phyloP scores from a whole-genome alignment of 2,113 vertebrate species.

The Calyptommatus sinebrachiatus region DNA sequence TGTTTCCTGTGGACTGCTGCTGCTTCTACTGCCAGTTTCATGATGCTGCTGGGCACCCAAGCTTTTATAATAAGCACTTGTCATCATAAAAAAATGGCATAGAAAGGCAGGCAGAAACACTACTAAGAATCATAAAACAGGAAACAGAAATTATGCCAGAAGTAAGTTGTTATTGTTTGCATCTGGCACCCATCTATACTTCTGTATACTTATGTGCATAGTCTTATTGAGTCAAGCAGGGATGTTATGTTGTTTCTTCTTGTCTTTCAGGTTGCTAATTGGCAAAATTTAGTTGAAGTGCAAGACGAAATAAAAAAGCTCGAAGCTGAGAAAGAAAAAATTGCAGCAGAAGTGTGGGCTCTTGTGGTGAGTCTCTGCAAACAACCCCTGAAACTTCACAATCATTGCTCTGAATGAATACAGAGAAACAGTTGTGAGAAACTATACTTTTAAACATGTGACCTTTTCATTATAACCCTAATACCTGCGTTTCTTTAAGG shows the following conservation, averaged over 20 bases:
- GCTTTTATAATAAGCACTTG: no score
- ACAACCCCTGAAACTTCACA: background rate
- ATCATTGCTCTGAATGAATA: background rate
- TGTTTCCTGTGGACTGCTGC: no score
- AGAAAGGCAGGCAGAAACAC: no score
- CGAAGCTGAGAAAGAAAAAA: conserved; percentile 70
- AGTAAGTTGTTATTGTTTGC: no score
- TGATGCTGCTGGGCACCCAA: no score
- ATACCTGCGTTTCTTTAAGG: background rate
- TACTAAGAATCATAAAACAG: no score
- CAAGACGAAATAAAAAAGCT: conserved; percentile 70
- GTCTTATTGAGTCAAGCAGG: background rate
- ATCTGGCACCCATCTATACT: no score
- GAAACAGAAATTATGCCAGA: no score
- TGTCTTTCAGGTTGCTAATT: conserved; percentile 71
- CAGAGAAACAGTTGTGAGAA: background rate
- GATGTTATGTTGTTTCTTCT: background rate
- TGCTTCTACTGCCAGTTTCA: no score
- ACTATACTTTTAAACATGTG: no score
- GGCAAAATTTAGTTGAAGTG: conserved; percentile 76
- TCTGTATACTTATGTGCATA: background rate
- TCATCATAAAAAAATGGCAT: no score
- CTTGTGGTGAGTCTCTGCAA: conserved; percentile 72
- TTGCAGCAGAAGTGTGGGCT: conserved; percentile 68
- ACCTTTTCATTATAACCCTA: background rate